Percentiles rank a stretch among this genome's conserved stretches.
Evolutionary conservation across 2,888 invertebrate species (phyloP).

Genomic region (Thumatha senex): DNA sequence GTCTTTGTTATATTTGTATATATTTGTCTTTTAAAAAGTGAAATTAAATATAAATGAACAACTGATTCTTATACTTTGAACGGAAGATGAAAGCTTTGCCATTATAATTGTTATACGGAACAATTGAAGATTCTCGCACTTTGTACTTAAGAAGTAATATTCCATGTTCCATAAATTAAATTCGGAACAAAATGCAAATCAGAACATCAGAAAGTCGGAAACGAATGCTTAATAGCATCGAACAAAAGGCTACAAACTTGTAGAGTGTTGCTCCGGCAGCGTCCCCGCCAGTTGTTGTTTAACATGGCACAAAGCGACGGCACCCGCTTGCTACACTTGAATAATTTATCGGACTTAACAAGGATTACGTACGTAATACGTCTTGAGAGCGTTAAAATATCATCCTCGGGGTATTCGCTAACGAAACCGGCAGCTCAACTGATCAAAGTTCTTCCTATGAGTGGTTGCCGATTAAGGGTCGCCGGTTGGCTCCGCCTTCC

Average conservation of each 20-base stretch:
- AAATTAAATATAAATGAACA: no score
- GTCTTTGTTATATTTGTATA: constrained; percentile 23
- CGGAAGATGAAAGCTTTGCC: constrained; percentile 20
- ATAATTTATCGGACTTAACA: constrained; percentile 72
- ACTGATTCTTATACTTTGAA: no score
- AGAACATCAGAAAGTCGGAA: constrained; percentile 34
- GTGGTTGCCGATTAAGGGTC: constrained; percentile 2
- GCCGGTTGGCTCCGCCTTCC: neutral
- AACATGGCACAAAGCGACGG: constrained; percentile 16
- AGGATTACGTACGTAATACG: constrained; percentile 72
- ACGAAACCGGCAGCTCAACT: constrained; percentile 7
- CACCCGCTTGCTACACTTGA: constrained; percentile 44
- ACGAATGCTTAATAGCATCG: constrained; percentile 43
- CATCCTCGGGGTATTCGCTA: constrained; percentile 37
- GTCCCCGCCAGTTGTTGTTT: constrained; percentile 27
- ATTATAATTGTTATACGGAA: constrained; percentile 35
- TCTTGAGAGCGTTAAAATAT: constrained; percentile 59
- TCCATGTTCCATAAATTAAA: constrained; percentile 38
- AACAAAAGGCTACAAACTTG: constrained; percentile 46
- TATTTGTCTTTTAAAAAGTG: no score
- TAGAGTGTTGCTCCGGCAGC: constrained; percentile 12
- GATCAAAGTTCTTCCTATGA: constrained; percentile 25
- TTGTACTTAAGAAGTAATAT: constrained; percentile 33
- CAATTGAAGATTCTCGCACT: constrained; percentile 25
- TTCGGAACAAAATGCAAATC: constrained; percentile 34